Base-by-base conservation (phyloP, 35 echinoderm and acorn worm species). In the Ophioderma brevispina region DNA sequence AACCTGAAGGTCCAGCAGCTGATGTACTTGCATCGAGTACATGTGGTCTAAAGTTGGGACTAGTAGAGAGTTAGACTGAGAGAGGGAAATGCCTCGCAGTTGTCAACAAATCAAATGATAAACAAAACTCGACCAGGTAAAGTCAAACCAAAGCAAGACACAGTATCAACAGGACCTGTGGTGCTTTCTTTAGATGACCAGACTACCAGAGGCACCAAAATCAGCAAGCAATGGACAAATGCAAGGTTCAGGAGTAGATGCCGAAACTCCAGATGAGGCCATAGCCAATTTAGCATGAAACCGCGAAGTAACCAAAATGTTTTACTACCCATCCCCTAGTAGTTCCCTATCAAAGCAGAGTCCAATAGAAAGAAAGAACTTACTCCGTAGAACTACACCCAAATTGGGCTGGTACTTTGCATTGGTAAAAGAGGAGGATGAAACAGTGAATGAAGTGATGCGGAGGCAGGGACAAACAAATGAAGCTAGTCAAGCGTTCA, bases 351-450 rank as follows among this genome's bases (percentile, higher is more conserved):
- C 59, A 6, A 6, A 15, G 23, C 59, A 70, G 59, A 70, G 17
- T 3, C 3, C 23, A 25, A 25, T 18, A 30, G n/a, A 15, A 25
- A 15, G 56, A 43, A n/a, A 11, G 19, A 30, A 40, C 6, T 75
- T 76, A 0, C 52, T 15, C 1, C 10, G 59, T 25, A 38, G 31
- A 32, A 88, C 82, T 31, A 76, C 86, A 18, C 80, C 75, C 38
- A 35, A 75, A n/a, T 93, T 77, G 75, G 64, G 33, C 86, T 13
- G 56, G 79, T 21, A 78, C 92, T 89, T 49, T 93, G 0, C 78
- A 81, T 37, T 86, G 30, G 86, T 89, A 18, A 40, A 88, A 59
- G 85, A 89, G 15, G 85, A 87, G 37, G 37, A 92, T 13, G n/a
- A n/a, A 46, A 80, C 31, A 41, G 80, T 10, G 46, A 81, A 23